Evolutionary conservation across 2,113 vertebrate species (phyloP), one percentile per base, ranked within the genome.

Genomic region (Ceyx margarethae): DNA sequence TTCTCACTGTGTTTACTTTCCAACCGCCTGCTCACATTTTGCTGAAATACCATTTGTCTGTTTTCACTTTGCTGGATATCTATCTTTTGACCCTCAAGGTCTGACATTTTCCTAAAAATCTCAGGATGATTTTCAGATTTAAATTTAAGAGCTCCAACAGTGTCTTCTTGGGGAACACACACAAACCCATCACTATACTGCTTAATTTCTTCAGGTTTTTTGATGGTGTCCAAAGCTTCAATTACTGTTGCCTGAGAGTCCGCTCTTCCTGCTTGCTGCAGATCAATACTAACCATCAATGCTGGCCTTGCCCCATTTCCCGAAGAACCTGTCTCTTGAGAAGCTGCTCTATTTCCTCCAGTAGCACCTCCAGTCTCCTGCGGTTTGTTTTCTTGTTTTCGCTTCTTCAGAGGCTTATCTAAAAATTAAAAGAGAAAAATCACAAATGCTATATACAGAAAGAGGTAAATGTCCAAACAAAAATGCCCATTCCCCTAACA

Each of bases 361-460:
- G 98, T 98, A 97, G 98, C 98, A 97, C 98, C 98, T 66, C 99
- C 98, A 95, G 97, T 97, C 97, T 99, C 99, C 94, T 98, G 98
- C 68, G 99, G 99, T 91, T 99, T 99, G 73, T 99, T 99, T 97
- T 99, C 99, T 97, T 99, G 99, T 96, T 99, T 99, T 95, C 99
- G 97, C 96, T 99, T 95, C 97, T 99, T 99, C 94, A 99, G 98
- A 96, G 99, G 99, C 93, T 99, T 99, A 97, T 99, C 99, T 99
- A 95, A 37, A 97, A 97, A 94, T 92, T 95, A 72, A 97, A 76
- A 97, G 62, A 95, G 62, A 97, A 90, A 97, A 85, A 95, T 54
- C 31, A 81, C 29, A 31, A 26, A 67, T 78, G 48, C 14, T 42
- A 83, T 29, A 85, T 66, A 77, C 15, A 78, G 6, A 88, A 40